phyloP scores from a whole-genome alignment of 2,797 vertebrate species.

The Pogoniulus pusillus region DNA sequence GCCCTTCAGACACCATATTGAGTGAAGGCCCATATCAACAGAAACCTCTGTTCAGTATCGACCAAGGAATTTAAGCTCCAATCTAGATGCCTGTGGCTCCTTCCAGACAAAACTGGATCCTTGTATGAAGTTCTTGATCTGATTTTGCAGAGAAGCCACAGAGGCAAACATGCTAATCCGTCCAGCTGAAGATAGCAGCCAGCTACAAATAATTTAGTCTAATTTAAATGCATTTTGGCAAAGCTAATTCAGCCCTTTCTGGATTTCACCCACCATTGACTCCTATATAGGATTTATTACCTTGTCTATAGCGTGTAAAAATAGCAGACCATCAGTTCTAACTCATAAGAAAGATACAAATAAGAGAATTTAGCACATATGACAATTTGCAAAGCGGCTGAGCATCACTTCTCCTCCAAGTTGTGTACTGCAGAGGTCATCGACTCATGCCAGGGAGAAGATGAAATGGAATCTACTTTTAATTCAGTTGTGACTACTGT shows the following conservation, averaged over 20 bases:
- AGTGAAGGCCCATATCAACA: neutral
- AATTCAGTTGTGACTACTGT: neutral
- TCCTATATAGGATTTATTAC: neutral
- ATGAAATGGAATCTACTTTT: neutral
- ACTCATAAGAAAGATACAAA: neutral
- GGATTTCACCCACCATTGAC: neutral
- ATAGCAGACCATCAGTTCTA: neutral
- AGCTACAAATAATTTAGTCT: neutral
- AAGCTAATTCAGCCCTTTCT: neutral
- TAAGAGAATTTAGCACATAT: neutral
- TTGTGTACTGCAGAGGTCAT: neutral
- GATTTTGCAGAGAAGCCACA: neutral
- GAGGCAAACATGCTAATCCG: rapidly evolving
- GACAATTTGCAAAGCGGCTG: neutral
- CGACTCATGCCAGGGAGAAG: neutral
- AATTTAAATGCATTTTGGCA: neutral
- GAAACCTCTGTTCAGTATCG: neutral
- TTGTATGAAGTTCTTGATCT: neutral
- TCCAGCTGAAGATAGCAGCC: neutral
- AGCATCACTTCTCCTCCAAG: neutral
- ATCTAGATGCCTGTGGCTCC: neutral
- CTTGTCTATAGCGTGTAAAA: neutral
- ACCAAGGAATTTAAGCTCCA: neutral
- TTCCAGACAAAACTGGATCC: neutral
- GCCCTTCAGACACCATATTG: neutral